Base-by-base conservation (phyloP, 2,888 invertebrate genomes). In the Tenthredo scrophulariae region DNA sequence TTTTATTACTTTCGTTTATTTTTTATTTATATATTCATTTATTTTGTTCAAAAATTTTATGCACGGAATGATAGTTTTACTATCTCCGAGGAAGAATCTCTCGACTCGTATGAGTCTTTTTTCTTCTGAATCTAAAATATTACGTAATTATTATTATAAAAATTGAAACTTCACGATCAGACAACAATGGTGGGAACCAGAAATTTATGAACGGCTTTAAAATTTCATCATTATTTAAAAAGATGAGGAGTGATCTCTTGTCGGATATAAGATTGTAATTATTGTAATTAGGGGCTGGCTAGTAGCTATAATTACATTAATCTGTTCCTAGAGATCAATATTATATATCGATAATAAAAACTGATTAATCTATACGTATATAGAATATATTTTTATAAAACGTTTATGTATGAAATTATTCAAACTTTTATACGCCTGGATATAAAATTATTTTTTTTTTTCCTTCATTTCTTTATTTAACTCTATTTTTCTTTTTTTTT, bases 251-350 rank as follows among this genome's bases (percentile, higher is more conserved):
- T 70, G 37, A 37, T 37, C 33, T 37, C 29, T n/a, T 37, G 9
- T 70, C 33, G 18, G 33, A 70, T 70, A 70, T 9, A 9, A 33
- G 70, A 70, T 70, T 37, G 18, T 70, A 70, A 70, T 70, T 70
- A 70, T 70, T 70, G 29, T 70, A 70, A 70, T 54, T 54, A 54
- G 54, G 33, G 33, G n/a, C 70, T 70, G 62, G 33, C 70, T 37
- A 70, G 70, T 37, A n/a, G 70, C 33, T 70, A n/a, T 37, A 70
- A 70, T 70, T 37, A 70, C 37, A 33, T 15, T 70, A 33, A 70
- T 70, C 70, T 70, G 37, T 29, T 33, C 70, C 37, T 33, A 37
- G 33, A 18, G 33, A 70, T 70, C 70, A 29, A 67, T 67, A 67
- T 67, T 15, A 67, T 22, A 10, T 18, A 13, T 33, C 13, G 67